Base-by-base conservation (phyloP, 2,888 invertebrate species). In the Thymelicus sylvestris region DNA sequence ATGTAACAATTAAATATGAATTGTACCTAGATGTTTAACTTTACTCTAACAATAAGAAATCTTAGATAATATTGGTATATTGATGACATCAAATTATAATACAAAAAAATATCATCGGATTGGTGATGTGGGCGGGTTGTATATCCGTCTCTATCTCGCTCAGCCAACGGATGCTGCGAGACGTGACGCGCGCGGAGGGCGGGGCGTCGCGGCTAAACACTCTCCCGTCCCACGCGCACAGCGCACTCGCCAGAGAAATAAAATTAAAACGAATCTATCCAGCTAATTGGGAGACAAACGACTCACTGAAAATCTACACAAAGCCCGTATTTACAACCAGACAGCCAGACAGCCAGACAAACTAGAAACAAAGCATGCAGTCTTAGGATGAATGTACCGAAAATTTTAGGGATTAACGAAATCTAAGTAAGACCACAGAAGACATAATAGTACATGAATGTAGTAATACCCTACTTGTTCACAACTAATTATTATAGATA, bases 201-300 rank as follows among this genome's bases (percentile, higher is more conserved):
- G 69, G 69, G 38, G 69, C 59, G 39, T 64, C n/a, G 19, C 61
- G 13, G 57, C 62, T 44, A 31, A 60, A 60, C 47, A 7, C 15
- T 12, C 50, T 50, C 50, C 31, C 63, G 38, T 50, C 64, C 64
- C 86, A 76, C 81, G 71, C 75, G 76, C 70, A 66, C 63, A 81
- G 71, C 75, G 76, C 70, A 66, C 63, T 76, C 76, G 76, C 69
- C 71, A 80, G 81, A 77, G 79, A 80, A 74, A 73, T 77, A 79
- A 72, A 80, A 81, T 80, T 83, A 85, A 84, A 81, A 86, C 82
- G 83, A 85, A 86, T 85, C 78, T 68, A 64, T 81, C 76, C 76
- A 79, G 81, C 74, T 86, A 83, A 86, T 83, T 83, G 82, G 73
- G 81, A 80, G 81, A 81, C 80, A 81, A 82, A 83, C 82, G 80